Evolutionary conservation across 2,888 invertebrate species (phyloP).

Genomic region (Trissolcus japonicus): DNA sequence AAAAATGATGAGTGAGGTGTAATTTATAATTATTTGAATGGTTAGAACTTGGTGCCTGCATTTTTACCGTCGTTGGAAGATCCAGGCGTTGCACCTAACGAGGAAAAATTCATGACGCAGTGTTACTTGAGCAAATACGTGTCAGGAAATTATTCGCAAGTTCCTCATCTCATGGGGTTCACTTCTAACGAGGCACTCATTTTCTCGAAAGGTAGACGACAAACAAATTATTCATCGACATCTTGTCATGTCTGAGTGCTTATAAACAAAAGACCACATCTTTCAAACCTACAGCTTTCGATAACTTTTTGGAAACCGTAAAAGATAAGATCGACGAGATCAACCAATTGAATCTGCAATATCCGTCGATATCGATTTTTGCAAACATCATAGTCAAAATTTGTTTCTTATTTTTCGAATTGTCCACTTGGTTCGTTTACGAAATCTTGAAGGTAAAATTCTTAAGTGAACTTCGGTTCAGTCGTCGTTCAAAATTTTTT

Average conservation of each 20-base stretch:
- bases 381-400: not conserved
- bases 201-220: constrained; percentile 50
- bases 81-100: constrained; percentile 73
- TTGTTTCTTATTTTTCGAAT: constrained; percentile 6
- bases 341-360: not conserved
- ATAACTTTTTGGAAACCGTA: constrained; percentile 5
- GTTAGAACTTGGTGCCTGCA: constrained; percentile 9
- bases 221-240: not conserved
- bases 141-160: constrained; percentile 76
- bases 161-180: constrained; percentile 78
- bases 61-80: constrained; percentile 76
- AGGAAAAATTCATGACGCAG: constrained; percentile 77
- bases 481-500: not conserved
- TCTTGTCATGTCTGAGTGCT: not conserved
- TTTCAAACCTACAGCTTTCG: not conserved
- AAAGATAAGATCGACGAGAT: not conserved
- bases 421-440: not conserved
- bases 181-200: constrained; percentile 64
- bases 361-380: constrained; percentile 4
- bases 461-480: not conserved
- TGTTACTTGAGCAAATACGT: constrained; percentile 75
- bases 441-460: constrained; percentile 15
- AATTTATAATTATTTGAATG: too few relatives aligned
- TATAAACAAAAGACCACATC: too few relatives aligned
- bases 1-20: too few relatives aligned